These are phyloP conservation scores for Psilopogon haemacephalus DNA, from an alignment of 2,113 vertebrate genomes.

Conservation along the genomic window DNA sequence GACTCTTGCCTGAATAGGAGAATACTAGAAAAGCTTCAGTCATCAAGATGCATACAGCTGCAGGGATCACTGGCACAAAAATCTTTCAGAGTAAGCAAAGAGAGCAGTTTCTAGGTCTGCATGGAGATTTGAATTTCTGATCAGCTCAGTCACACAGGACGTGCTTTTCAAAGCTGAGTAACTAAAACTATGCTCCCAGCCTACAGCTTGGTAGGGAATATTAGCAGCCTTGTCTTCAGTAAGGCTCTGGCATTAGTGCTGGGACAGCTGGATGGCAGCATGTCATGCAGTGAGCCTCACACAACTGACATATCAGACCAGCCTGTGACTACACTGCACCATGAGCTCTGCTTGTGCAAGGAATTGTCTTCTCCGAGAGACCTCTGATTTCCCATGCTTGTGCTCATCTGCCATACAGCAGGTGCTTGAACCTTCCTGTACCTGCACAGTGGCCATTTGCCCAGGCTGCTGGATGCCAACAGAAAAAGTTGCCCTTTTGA, in stretches of 20 bases:
- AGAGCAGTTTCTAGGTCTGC: slow-evolving; percentile 32
- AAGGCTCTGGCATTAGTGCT: neutral
- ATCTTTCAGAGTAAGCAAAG: slow-evolving; percentile 53
- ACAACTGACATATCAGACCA: neutral
- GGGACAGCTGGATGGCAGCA: neutral
- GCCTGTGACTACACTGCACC: neutral
- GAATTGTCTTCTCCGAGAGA: neutral
- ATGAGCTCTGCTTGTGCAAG: neutral
- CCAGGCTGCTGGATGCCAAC: neutral
- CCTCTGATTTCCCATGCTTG: neutral
- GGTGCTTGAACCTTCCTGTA: neutral
- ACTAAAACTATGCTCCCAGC: neutral
- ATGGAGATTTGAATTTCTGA: slow-evolving; percentile 54
- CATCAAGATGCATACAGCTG: slow-evolving; percentile 31
- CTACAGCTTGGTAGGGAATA: neutral
- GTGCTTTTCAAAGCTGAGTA: neutral
- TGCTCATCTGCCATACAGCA: neutral
- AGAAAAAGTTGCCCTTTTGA: neutral
- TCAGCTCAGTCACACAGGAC: slow-evolving; percentile 22
- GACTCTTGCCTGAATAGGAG: slow-evolving; percentile 11
- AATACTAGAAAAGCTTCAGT: slow-evolving; percentile 50
- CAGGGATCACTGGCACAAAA: slow-evolving; percentile 54
- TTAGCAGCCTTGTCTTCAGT: neutral
- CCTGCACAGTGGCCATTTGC: neutral
- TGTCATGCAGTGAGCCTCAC: neutral